These are phyloP conservation scores for Larimichthys polyactis DNA, from an alignment of 2,113 vertebrate species.

Conservation along the genomic window DNA sequence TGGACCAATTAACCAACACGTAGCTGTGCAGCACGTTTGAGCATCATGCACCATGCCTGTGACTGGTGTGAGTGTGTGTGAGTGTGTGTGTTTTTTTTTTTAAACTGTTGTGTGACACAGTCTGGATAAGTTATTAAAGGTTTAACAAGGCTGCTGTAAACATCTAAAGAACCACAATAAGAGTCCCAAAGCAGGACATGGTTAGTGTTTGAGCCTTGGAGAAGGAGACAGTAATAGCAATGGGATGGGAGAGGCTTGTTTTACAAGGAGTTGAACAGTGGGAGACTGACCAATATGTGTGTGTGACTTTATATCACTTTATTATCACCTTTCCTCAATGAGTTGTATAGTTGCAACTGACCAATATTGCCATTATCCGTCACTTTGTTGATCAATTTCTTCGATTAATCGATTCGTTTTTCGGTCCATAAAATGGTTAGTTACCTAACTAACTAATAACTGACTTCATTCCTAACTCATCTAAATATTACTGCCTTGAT, in stretches of 20 bases:
- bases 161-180: slow-evolving; percentile 11
- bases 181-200: background rate
- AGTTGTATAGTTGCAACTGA: too few relatives aligned
- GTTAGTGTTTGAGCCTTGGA: background rate
- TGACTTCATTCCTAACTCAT: background rate
- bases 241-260: slow-evolving; percentile 5
- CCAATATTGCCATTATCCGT: too few relatives aligned
- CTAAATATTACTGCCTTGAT: background rate
- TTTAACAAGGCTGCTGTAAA: slow-evolving; percentile 32
- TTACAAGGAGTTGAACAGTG: background rate
- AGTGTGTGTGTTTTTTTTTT: background rate
- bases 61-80: background rate
- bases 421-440: too few relatives aligned
- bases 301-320: too few relatives aligned
- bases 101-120: background rate
- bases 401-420: too few relatives aligned
- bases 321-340: too few relatives aligned
- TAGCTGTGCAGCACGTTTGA: background rate
- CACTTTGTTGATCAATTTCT: too few relatives aligned
- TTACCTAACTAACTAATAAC: too few relatives aligned
- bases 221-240: background rate
- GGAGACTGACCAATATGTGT: background rate
- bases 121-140: slow-evolving; percentile 56
- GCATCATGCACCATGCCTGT: background rate
- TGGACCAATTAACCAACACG: slow-evolving; percentile 32